These are phyloP conservation scores for Tachysurus fulvidraco DNA, from an alignment of 2,113 vertebrate species.

Conservation along the genomic window DNA sequence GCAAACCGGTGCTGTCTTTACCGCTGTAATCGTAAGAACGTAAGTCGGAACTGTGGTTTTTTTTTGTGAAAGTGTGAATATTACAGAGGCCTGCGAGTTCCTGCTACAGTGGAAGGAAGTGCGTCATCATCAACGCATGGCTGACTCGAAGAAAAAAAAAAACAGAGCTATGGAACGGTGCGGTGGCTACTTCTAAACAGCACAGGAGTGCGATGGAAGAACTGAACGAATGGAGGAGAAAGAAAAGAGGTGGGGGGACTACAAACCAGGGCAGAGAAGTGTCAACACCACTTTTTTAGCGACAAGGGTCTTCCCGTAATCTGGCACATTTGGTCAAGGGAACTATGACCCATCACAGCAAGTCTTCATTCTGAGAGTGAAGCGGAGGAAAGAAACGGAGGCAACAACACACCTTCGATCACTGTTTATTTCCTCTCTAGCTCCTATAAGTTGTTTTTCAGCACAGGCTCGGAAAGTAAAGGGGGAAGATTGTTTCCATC, in stretches of 20 bases:
- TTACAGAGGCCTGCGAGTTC: conserved; percentile 61
- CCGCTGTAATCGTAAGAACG: neutral
- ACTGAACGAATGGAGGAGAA: conserved; percentile 68
- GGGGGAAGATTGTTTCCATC: conserved; percentile 62
- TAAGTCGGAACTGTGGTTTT: conserved; percentile 55
- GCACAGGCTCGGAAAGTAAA: conserved; percentile 59
- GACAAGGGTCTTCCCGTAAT: conserved; percentile 55
- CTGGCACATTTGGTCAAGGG: conserved; percentile 57
- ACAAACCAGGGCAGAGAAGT: conserved; percentile 52
- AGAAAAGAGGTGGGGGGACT: conserved; percentile 63
- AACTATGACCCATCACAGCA: conserved; percentile 49
- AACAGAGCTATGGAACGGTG: conserved; percentile 64
- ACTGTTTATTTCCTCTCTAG: conserved; percentile 23
- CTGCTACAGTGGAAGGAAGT: conserved; percentile 80
- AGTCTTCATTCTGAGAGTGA: conserved; percentile 50
- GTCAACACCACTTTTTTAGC: conserved; percentile 57
- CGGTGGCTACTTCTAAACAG: conserved; percentile 59
- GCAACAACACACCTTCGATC: conserved; percentile 58
- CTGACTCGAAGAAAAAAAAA: conserved; percentile 59
- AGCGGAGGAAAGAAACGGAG: conserved; percentile 59
- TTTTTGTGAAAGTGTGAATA: conserved; percentile 40
- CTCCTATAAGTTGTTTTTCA: conserved; percentile 45
- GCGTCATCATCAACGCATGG: conserved; percentile 64
- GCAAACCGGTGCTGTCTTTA: neutral
- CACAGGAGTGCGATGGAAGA: conserved; percentile 68